Evolutionary conservation across 2,113 vertebrate genomes (phyloP).

Genomic region (Hystrix cristata): DNA sequence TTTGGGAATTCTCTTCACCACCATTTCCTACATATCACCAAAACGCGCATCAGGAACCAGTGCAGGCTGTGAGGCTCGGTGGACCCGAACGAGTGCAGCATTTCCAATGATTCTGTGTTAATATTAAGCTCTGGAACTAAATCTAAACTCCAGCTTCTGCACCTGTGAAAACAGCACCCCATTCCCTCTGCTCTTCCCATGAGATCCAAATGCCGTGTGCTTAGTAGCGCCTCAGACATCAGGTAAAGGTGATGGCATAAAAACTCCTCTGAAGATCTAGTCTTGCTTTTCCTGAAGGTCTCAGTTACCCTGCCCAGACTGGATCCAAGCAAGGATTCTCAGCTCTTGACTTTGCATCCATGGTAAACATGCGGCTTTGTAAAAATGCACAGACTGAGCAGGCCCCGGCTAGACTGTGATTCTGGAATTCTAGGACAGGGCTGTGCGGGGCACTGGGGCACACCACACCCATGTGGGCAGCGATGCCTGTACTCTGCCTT

Average conservation of each 20-base stretch:
- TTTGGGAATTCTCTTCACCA: conserved; percentile 38
- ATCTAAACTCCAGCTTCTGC: background rate
- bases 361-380: background rate
- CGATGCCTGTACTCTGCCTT: background rate
- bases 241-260: background rate
- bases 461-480: background rate
- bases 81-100: background rate
- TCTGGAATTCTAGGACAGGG: background rate
- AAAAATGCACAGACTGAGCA: background rate
- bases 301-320: background rate
- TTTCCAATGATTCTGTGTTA: background rate
- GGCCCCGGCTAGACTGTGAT: background rate
- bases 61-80: background rate
- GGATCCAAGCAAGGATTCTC: background rate
- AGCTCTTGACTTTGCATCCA: background rate
- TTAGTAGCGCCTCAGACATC: background rate
- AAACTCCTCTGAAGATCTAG: background rate
- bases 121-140: background rate
- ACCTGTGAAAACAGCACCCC: background rate
- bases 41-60: conserved; percentile 35
- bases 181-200: background rate
- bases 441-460: background rate
- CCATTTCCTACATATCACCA: conserved; percentile 3
- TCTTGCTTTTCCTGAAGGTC: background rate
- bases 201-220: background rate